Percentiles rank a stretch among this genome's conserved stretches.
These are phyloP conservation scores for Aelia acuminata DNA, from an alignment of 2,888 invertebrate species.

Conservation along the genomic window DNA sequence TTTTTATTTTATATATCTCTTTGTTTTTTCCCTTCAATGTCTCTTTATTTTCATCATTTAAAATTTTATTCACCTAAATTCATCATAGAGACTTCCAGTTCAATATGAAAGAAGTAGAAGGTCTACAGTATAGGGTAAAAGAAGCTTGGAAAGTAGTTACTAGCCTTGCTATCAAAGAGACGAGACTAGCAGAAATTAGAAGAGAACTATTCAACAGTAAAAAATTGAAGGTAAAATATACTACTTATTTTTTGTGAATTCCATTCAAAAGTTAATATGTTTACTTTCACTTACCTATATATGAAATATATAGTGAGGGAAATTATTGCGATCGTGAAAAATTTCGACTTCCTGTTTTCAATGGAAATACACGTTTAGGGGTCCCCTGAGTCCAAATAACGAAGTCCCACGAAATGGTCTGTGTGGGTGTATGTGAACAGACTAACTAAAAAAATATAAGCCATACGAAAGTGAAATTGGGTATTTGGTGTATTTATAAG, in stretches of 20 bases:
- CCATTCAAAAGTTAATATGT: slow-evolving; percentile 25
- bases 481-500: no score
- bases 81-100: slow-evolving; percentile 87
- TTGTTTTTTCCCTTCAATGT: background rate
- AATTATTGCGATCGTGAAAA: no score
- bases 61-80: background rate
- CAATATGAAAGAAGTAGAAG: slow-evolving; percentile 94
- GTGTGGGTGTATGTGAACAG: no score
- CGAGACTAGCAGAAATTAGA: slow-evolving; percentile 95
- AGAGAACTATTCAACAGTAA: slow-evolving; percentile 92
- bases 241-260: background rate
- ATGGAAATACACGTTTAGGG: no score
- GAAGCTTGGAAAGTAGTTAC: slow-evolving; percentile 98
- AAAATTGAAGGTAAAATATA: slow-evolving; percentile 81
- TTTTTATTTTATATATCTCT: background rate
- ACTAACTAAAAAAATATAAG: no score
- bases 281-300: no score
- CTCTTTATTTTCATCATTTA: background rate
- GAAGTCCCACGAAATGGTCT: no score
- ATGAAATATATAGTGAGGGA: no score
- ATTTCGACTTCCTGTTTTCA: no score
- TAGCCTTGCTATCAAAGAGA: slow-evolving; percentile 92
- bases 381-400: no score
- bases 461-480: no score
- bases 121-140: slow-evolving; percentile 93